Evolutionary conservation across 1,140 invertebrate species (phyloP).

Genomic region (Polypedilum pembai): DNA sequence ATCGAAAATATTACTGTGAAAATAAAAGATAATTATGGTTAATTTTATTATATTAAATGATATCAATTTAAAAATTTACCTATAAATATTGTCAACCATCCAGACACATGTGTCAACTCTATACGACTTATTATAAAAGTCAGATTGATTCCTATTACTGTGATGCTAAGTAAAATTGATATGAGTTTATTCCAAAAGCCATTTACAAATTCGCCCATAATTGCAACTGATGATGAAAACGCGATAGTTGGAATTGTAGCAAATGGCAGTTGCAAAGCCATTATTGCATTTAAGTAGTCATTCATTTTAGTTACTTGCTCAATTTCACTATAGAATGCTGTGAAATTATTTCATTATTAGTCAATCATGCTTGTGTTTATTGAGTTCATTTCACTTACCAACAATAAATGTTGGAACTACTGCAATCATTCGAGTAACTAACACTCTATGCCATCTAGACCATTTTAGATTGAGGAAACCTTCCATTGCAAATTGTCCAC

Average conservation of each 20-base stretch:
- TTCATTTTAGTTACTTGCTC: constrained; percentile 75
- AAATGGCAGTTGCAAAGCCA: constrained; percentile 78
- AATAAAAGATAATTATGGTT: constrained; percentile 29
- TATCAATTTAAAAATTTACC: constrained; percentile 34
- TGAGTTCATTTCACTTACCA: background rate
- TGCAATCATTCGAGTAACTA: constrained; percentile 75
- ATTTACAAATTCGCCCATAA: constrained; percentile 81
- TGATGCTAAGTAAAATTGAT: constrained; percentile 54
- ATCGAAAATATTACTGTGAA: constrained; percentile 48
- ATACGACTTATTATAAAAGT: constrained; percentile 68
- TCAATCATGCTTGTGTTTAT: background rate
- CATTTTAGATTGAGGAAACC: constrained; percentile 85
- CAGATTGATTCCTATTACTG: constrained; percentile 75
- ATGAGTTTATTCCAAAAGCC: constrained; percentile 65
- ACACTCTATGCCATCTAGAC: constrained; percentile 81
- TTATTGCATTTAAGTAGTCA: constrained; percentile 83
- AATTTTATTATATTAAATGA: background rate
- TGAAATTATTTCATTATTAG: constrained; percentile 37
- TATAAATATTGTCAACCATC: constrained; percentile 49
- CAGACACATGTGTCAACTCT: constrained; percentile 46
- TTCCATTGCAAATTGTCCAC: constrained; percentile 73
- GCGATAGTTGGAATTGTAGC: constrained; percentile 80
- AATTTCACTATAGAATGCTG: constrained; percentile 68
- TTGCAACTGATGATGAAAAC: constrained; percentile 68
- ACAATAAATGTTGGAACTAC: constrained; percentile 76